Base-by-base conservation (phyloP, 2,888 invertebrate genomes). In the Chrysomela aeneicollis region DNA sequence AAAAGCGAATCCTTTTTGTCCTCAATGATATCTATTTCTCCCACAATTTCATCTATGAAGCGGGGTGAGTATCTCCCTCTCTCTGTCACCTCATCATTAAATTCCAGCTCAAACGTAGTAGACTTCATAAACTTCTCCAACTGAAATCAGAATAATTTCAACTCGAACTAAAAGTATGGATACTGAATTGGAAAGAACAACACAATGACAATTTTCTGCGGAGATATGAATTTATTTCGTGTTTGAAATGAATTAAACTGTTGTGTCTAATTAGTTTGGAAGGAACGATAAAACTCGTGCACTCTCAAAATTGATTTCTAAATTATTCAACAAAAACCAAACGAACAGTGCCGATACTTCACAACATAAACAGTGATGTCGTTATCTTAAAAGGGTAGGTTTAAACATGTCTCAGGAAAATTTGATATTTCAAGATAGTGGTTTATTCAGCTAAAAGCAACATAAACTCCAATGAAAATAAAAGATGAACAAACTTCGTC, bases 1-100 rank as follows among this genome's bases (percentile, higher is more conserved):
- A 93, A 90, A 54, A 91, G 84, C 8, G 91, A 87, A 63, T 92
- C 92, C 74, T 90, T 92, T 80, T 94, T 92, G 75, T 93, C 91
- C 78, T 94, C 93, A 72, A 93, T 87, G 17, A 91, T 87, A 78
- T 94, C 93, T 6, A 93, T 89, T 81, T 94, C 94, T 75, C 92
- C 91, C 65, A 91, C 90, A 59, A 94, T 92, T 77, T 93, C 93
- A 70, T 93, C 92, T 42, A 94, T 86, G 81, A 94, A 93, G 67
- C 93, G 86, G 0, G 94, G 93, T 0, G 92, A 88, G 67, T 92
- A 91, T 57, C 90, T 84, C 0, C 92, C 92, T 3, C 86, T 85
- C 49, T 90, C 90, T 0, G 91, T 91, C n/a, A 91, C 87, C 59
- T 92, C 90, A 66, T 92, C 89, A 46, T 92, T 90, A 55, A 93